phyloP scores from a whole-genome alignment of 30 jellyfish, hydroid and myxozoan species.

The Hydra vulgaris region DNA sequence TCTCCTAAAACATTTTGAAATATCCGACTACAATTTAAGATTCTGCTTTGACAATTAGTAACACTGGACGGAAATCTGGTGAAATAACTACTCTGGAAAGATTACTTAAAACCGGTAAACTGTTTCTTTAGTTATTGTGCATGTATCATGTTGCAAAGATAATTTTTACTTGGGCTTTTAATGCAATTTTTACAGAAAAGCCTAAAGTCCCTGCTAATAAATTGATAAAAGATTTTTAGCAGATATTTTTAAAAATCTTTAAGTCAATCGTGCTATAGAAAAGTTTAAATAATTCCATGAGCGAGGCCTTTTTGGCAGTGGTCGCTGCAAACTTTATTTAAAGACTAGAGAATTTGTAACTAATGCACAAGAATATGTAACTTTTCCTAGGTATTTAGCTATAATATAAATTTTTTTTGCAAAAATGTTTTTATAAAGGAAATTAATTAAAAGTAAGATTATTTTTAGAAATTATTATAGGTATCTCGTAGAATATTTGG shows the following conservation, averaged over 20 bases:
- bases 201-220: background rate
- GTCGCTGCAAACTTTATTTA: background rate
- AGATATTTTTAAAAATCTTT: background rate
- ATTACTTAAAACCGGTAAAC: too few species aligned
- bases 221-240: background rate
- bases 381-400: background rate
- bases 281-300: background rate
- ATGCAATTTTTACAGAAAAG: background rate
- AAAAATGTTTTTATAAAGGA: background rate
- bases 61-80: background rate
- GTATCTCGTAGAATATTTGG: background rate
- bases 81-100: background rate
- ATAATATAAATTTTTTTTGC: too few species aligned
- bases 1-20: background rate
- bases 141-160: too few species aligned
- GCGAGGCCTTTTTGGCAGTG: background rate
- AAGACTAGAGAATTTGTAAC: background rate
- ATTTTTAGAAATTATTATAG: background rate
- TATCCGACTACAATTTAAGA: background rate
- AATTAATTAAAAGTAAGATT: too few species aligned
- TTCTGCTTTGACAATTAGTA: background rate
- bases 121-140: too few species aligned
- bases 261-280: background rate
- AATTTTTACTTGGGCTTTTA: too few species aligned
- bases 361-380: background rate